phyloP scores from a whole-genome alignment of 2,888 invertebrate genomes.

The Synergus japonicus region DNA sequence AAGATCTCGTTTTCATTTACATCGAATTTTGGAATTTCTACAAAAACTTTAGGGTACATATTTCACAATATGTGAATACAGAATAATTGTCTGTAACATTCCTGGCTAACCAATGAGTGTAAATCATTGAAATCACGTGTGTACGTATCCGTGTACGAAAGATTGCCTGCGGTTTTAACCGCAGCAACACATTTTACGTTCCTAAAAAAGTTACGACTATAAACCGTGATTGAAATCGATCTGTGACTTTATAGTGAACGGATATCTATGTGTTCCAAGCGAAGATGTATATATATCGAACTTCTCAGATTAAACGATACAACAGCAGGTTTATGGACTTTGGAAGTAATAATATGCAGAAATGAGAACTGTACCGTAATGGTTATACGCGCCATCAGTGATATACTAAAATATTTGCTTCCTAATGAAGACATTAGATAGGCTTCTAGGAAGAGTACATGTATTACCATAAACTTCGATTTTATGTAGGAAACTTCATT shows the following conservation, averaged over 20 bases:
- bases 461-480: slow-evolving; percentile 34
- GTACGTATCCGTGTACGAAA: neutral
- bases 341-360: neutral
- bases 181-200: slow-evolving; percentile 46
- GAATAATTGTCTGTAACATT: neutral
- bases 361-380: slow-evolving; percentile 1
- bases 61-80: neutral
- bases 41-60: neutral
- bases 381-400: neutral
- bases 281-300: no score
- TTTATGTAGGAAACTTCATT: slow-evolving; percentile 38
- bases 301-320: no score
- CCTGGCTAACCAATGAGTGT: slow-evolving; percentile 16
- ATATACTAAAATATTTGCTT: neutral
- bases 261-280: neutral
- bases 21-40: neutral
- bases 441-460: slow-evolving; percentile 5
- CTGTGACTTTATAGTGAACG: slow-evolving; percentile 19
- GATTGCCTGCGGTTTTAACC: slow-evolving; percentile 31
- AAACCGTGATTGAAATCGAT: slow-evolving; percentile 53
- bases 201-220: slow-evolving; percentile 41
- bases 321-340: neutral
- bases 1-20: neutral
- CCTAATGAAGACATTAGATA: slow-evolving; percentile 35
- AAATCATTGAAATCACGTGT: slow-evolving; percentile 24